A percentile compares a stretch with the other conserved stretches of the same genome.
These are phyloP conservation scores for Chironomus tentans DNA, from an alignment of 2,888 invertebrate genomes.

Conservation along the genomic window DNA sequence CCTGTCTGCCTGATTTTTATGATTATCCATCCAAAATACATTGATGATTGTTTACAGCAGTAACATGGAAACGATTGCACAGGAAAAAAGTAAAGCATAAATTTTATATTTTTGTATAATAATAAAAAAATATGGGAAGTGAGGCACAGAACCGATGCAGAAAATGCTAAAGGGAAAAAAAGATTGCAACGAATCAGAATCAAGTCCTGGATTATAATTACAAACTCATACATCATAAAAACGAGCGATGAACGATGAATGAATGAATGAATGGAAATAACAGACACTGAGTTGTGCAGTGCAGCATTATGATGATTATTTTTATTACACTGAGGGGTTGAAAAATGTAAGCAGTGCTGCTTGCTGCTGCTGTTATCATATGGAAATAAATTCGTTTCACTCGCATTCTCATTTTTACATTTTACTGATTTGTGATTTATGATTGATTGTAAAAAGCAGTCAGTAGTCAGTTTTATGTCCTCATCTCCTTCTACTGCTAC, in stretches of 20 bases:
- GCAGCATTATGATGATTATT: background rate
- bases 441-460: conserved; percentile 17
- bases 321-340: background rate
- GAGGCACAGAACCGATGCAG: no score
- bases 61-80: background rate
- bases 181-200: background rate
- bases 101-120: no score
- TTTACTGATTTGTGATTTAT: conserved; percentile 18
- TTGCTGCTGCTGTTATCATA: conserved; percentile 11
- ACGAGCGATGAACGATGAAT: background rate
- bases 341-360: background rate
- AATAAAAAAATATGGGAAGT: no score
- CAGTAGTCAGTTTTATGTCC: background rate
- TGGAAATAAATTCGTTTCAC: conserved; percentile 5
- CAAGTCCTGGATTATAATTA: conserved; percentile 1
- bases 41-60: background rate
- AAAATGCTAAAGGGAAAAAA: background rate
- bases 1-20: background rate
- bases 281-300: background rate
- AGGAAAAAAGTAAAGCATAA: background rate
- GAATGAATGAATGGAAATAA: background rate
- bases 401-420: background rate
- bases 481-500: no score
- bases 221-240: background rate
- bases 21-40: background rate